phyloP scores from a whole-genome alignment of 2,797 vertebrate species.

The Neoniphon sammara region DNA sequence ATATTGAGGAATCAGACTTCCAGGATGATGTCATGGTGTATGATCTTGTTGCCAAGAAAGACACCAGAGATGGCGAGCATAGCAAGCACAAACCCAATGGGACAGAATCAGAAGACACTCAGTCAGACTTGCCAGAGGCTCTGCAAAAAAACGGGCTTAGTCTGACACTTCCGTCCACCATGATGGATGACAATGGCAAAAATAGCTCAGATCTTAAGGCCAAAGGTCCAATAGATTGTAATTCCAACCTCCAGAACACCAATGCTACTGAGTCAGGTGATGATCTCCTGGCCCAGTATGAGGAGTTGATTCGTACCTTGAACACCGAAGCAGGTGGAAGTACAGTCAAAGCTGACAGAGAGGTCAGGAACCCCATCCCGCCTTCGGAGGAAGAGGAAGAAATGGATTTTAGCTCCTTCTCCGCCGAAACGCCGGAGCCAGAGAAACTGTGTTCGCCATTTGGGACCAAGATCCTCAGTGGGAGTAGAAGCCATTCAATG shows the following conservation, averaged over 20 bases:
- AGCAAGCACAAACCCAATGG: conserved; percentile 12
- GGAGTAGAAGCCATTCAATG: conserved; percentile 74
- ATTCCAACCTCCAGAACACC: conserved; percentile 60
- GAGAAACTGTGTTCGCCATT: conserved; percentile 86
- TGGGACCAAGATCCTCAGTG: conserved; percentile 75
- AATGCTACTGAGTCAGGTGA: conserved; percentile 71
- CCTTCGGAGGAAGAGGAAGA: conserved; percentile 81
- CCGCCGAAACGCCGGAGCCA: conserved; percentile 83
- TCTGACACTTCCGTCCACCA: conserved; percentile 49
- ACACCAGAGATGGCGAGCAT: conserved; percentile 74
- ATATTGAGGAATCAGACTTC: conserved; percentile 96
- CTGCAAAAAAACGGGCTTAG: conserved; percentile 74
- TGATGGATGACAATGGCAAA: conserved; percentile 53
- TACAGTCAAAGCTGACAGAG: conserved; percentile 65
- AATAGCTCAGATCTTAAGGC: conserved; percentile 53
- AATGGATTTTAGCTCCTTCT: conserved; percentile 87
- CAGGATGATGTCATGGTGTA: conserved; percentile 97
- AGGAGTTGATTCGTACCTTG: conserved; percentile 91
- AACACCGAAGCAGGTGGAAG: conserved; percentile 75
- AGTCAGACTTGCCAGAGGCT: conserved; percentile 17
- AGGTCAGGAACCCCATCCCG: conserved; percentile 67
- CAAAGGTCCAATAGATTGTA: conserved; percentile 54
- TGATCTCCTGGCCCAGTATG: conserved; percentile 90
- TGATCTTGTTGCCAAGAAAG: conserved; percentile 91
- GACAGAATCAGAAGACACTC: conserved; percentile 34